Conservation (phyloP, 2,888 invertebrate species). For the Chymomyza procnemis region DNA sequence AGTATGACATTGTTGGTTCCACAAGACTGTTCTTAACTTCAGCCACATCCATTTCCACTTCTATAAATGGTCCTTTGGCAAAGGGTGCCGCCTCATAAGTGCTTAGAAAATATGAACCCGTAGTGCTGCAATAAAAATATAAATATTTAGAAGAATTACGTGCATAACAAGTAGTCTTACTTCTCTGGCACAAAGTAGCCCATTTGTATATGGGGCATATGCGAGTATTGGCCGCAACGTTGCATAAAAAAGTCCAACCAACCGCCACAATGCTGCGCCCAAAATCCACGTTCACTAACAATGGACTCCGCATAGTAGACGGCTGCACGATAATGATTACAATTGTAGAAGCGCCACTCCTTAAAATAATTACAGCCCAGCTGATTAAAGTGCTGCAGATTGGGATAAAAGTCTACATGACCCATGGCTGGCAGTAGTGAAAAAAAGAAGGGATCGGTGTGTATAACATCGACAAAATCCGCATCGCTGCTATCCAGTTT, state of each 20-base stretch:
- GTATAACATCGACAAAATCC: slow-evolving; percentile 82
- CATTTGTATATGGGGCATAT: slow-evolving; percentile 73
- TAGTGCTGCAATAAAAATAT: slow-evolving; percentile 71
- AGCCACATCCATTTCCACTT: slow-evolving; percentile 48
- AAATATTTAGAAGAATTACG: not conserved
- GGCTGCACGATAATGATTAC: slow-evolving; percentile 82
- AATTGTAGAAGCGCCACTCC: slow-evolving; percentile 77
- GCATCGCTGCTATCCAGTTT: slow-evolving; percentile 82
- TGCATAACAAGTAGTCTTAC: slow-evolving; percentile 74
- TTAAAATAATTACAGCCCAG: slow-evolving; percentile 80
- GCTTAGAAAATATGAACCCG: slow-evolving; percentile 80
- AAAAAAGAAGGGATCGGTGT: slow-evolving; percentile 82
- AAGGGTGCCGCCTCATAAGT: slow-evolving; percentile 59
- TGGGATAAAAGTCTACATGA: slow-evolving; percentile 81
- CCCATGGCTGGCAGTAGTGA: slow-evolving; percentile 81
- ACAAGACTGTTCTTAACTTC: slow-evolving; percentile 2
- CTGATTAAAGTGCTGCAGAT: slow-evolving; percentile 80
- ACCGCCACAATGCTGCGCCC: slow-evolving; percentile 80
- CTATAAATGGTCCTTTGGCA: slow-evolving; percentile 58
- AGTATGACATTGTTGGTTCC: too few species aligned
- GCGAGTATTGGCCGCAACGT: slow-evolving; percentile 76
- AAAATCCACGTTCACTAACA: slow-evolving; percentile 80
- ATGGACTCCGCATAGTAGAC: slow-evolving; percentile 81
- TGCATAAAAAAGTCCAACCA: slow-evolving; percentile 80
- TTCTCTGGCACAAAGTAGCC: slow-evolving; percentile 80